These are phyloP conservation scores for Eumaeus atala DNA, from an alignment of 1,140 invertebrate species.

Conservation along the genomic window DNA sequence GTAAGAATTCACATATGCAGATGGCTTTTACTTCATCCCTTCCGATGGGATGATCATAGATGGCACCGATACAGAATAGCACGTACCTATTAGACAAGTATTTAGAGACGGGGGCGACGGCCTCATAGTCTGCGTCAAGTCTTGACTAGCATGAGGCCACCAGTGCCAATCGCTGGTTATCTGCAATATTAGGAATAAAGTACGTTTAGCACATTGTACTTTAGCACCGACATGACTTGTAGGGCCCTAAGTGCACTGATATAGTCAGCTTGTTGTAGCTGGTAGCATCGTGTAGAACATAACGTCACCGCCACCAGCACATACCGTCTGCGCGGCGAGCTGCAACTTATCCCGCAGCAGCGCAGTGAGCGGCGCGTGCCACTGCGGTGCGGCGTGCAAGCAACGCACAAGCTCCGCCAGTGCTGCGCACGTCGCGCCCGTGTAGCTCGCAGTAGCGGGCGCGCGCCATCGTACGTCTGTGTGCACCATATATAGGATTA, in stretches of 20 bases:
- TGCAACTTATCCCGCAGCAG: slow-evolving; percentile 55
- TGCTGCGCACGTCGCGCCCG: slow-evolving; percentile 52
- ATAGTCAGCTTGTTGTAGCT: background rate
- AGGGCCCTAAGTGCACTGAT: background rate
- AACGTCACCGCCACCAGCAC: background rate
- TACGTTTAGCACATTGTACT: too few species aligned
- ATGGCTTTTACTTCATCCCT: too few species aligned
- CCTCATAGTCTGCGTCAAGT: slow-evolving; percentile 54
- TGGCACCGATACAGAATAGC: background rate
- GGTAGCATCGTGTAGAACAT: too few species aligned
- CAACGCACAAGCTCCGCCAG: slow-evolving; percentile 46
- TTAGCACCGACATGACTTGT: too few species aligned
- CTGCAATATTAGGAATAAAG: slow-evolving; percentile 25
- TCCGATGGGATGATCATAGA: background rate
- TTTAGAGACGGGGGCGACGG: slow-evolving; percentile 48
- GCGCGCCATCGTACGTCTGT: slow-evolving; percentile 65
- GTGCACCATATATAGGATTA: background rate
- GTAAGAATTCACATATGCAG: too few species aligned
- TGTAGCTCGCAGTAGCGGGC: slow-evolving; percentile 58
- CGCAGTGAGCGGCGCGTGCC: slow-evolving; percentile 49
- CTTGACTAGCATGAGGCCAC: slow-evolving; percentile 63
- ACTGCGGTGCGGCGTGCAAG: slow-evolving; percentile 49
- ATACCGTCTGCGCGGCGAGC: slow-evolving; percentile 56
- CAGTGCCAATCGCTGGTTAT: slow-evolving; percentile 62
- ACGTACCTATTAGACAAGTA: slow-evolving; percentile 61